phyloP scores from a whole-genome alignment of 2,888 invertebrate species.

The Dendrolimus houi region DNA sequence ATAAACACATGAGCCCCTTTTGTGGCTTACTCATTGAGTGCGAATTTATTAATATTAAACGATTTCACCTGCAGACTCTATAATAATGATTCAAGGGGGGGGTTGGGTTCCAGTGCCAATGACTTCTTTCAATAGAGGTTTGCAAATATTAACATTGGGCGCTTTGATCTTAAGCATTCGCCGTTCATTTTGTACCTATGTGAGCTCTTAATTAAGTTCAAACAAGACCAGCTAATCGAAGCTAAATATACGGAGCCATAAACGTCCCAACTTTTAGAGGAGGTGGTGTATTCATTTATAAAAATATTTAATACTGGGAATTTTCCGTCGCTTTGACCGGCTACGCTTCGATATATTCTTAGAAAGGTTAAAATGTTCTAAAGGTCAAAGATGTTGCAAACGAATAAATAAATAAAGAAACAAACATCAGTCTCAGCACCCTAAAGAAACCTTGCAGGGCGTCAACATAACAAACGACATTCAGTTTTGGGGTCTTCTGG shows the following conservation, averaged over 20 bases:
- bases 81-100: not conserved
- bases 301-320: too few species aligned
- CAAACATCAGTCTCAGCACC: too few species aligned
- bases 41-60: not conserved
- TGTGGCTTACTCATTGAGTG: not conserved
- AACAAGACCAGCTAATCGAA: slow-evolving; percentile 61
- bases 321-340: too few species aligned
- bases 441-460: too few species aligned
- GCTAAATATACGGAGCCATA: slow-evolving; percentile 17
- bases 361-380: too few species aligned
- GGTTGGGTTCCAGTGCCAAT: slow-evolving; percentile 41
- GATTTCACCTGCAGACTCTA: not conserved
- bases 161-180: slow-evolving; percentile 60
- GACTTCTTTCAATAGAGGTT: slow-evolving; percentile 65
- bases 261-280: too few species aligned
- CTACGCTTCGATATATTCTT: too few species aligned
- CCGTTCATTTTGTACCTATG: slow-evolving; percentile 56
- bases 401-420: too few species aligned
- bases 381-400: too few species aligned
- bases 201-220: slow-evolving; percentile 70
- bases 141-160: slow-evolving; percentile 59
- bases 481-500: too few species aligned
- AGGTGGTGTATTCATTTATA: too few species aligned
- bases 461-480: too few species aligned
- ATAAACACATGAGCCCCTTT: not conserved